These are phyloP conservation scores for Cylloceria caligata DNA, from an alignment of 2,888 invertebrate species.

Conservation along the genomic window DNA sequence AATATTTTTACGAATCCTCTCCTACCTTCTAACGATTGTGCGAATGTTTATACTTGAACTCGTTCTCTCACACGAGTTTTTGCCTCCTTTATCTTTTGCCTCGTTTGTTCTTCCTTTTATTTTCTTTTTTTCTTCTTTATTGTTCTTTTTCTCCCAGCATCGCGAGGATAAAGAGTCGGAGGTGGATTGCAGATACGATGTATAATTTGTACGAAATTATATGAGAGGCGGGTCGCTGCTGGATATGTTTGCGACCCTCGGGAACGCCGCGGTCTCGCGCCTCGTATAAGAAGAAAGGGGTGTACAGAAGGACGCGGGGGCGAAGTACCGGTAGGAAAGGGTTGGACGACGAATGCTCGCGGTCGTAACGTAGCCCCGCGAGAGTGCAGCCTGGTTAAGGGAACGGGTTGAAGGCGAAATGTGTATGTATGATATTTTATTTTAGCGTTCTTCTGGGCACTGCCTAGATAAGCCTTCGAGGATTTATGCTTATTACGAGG, in stretches of 20 bases:
- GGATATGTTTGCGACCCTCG: constrained; percentile 52
- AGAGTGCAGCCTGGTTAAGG: constrained; percentile 28
- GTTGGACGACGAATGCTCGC: constrained; percentile 45
- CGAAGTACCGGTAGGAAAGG: constrained; percentile 54
- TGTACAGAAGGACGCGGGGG: constrained; percentile 36
- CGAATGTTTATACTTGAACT: constrained; percentile 53
- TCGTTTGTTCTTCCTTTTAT: constrained; percentile 41
- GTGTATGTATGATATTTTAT: constrained; percentile 82
- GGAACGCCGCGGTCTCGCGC: constrained; percentile 43
- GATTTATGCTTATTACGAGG: constrained; percentile 84
- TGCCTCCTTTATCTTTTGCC: constrained; percentile 32
- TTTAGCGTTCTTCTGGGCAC: constrained; percentile 83
- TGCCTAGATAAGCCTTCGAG: constrained; percentile 83
- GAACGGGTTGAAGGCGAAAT: constrained; percentile 79
- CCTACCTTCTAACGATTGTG: constrained; percentile 22
- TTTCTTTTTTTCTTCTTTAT: constrained; percentile 25
- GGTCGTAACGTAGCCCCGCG: constrained; percentile 61
- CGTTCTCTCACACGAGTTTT: constrained; percentile 36
- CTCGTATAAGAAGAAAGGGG: constrained; percentile 62
- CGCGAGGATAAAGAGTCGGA: constrained; percentile 40
- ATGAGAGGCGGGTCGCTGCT: constrained; percentile 38
- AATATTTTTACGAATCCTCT: constrained; percentile 2
- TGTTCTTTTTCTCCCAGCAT: neutral
- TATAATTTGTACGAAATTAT: constrained; percentile 66
- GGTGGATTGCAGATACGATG: constrained; percentile 55